These are phyloP conservation scores for Apotomis turbidana DNA, from an alignment of 2,888 invertebrate species.

Conservation along the genomic window DNA sequence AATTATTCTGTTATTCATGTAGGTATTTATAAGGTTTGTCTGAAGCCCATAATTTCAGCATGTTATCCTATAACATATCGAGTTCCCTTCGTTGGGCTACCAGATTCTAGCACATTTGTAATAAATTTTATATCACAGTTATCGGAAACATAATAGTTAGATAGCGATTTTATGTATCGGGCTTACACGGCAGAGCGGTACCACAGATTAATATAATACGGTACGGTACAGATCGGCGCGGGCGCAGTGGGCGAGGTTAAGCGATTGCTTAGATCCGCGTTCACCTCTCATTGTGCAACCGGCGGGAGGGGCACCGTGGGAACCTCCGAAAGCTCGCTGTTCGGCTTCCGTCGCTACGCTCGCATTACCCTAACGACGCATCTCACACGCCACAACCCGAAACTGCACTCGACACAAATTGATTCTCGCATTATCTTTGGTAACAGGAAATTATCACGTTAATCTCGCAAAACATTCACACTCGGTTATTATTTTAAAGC, in stretches of 20 bases:
- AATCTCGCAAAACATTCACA: conserved; percentile 56
- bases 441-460: conserved; percentile 72
- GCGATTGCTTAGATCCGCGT: conserved; percentile 84
- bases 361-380: conserved; percentile 77
- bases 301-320: conserved; percentile 72
- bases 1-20: too few relatives aligned
- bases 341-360: conserved; percentile 78
- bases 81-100: neutral
- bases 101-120: neutral
- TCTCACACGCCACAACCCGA: conserved; percentile 67
- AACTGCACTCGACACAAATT: conserved; percentile 65
- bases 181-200: conserved; percentile 33
- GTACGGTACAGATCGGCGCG: conserved; percentile 49
- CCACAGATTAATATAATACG: too few relatives aligned
- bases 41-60: too few relatives aligned
- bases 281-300: conserved; percentile 83
- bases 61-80: neutral
- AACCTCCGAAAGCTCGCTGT: conserved; percentile 81
- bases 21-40: too few relatives aligned
- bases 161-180: conserved; percentile 27
- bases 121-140: conserved; percentile 5
- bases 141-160: conserved; percentile 20
- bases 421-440: conserved; percentile 72
- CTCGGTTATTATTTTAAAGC: conserved; percentile 40
- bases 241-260: conserved; percentile 83